Base-by-base conservation (phyloP, 2,113 vertebrate species). In the Engraulis encrasicolus region DNA sequence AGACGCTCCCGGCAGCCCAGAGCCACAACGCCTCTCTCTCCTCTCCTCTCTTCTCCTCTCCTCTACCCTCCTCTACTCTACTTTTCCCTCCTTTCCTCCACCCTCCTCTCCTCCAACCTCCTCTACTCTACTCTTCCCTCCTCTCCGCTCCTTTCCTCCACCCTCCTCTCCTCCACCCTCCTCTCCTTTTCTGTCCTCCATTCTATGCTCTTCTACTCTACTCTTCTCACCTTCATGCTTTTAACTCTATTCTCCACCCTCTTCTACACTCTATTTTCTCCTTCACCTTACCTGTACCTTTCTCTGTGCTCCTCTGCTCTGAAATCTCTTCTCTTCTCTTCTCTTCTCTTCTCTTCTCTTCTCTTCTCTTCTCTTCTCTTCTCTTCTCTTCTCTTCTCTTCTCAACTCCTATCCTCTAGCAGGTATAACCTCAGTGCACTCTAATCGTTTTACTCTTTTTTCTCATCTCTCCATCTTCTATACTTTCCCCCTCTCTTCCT, bases 1-100 rank as follows among this genome's bases (percentile, higher is more conserved):
- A 94, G 93, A 83, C 71, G 77, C 90, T 93, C 58, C 7, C 23
- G 20, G 12, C 58, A 66, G 58, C 58, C 31, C 58, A 27, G 58
- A 58, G 23, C 19, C 54, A n/a, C 19, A 23, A 19, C 20, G 6
- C 0, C 19, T 20, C 20, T 23, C 20, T 20, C 19, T 54, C 50
- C 20, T 19, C 50, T 54, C 15, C 50, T 54, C 50, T 18, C 50
- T 19, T 54, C 6, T 54, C 50, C 15, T 54, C 50, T n/a, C n/a
- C n/a, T n/a, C n/a, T n/a, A n/a, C 20, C 19, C 54, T 58, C 19
- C 20, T 20, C 18, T n/a, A 19, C 20, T 20, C 19, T 20, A 6
- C 23, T 27, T 23, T 66, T 23, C 27, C 15, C 58, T 31, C 27
- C 27, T 27, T 23, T 11, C n/a, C 12, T 14, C 6, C 31, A 3